phyloP scores from a whole-genome alignment of 37 sponge, comb jelly and placozoan genomes.

The Ianthella basta region DNA sequence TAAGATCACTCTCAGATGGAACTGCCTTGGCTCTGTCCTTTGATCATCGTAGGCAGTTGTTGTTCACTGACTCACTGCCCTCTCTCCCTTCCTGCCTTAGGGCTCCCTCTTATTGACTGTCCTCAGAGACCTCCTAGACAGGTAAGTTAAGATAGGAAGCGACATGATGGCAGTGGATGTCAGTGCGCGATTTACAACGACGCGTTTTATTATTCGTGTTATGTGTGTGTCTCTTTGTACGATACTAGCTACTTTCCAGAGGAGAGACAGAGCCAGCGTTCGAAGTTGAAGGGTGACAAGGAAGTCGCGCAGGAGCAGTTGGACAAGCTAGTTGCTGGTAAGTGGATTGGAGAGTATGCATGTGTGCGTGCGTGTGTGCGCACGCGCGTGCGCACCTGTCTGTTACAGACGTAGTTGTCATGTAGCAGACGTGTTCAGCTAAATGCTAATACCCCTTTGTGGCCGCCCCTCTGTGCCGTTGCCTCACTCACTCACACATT shows the following conservation, averaged over 20 bases:
- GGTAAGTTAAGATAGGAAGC: slow-evolving; percentile 20
- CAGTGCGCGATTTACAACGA: not conserved
- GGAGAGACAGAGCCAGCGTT: slow-evolving; percentile 52
- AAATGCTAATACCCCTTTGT: too few species aligned
- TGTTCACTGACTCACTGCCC: not conserved
- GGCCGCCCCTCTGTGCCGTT: too few species aligned
- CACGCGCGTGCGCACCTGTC: not conserved
- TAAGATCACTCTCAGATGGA: too few species aligned
- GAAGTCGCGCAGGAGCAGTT: slow-evolving; percentile 51
- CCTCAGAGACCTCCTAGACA: slow-evolving; percentile 63
- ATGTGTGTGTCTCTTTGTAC: not conserved
- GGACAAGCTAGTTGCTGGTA: slow-evolving; percentile 55
- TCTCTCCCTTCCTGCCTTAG: too few species aligned
- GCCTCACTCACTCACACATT: too few species aligned
- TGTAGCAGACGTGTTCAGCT: too few species aligned
- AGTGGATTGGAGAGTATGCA: not conserved
- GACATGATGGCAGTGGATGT: not conserved
- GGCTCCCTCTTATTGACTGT: slow-evolving; percentile 65
- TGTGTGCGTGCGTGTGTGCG: too few species aligned
- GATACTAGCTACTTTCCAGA: slow-evolving; percentile 48
- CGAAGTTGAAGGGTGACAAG: slow-evolving; percentile 56
- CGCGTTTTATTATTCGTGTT: not conserved
- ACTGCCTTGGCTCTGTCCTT: too few species aligned
- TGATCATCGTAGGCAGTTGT: not conserved
- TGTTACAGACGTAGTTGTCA: not conserved